These are phyloP conservation scores for Terrapene triunguis DNA, from an alignment of 2,113 vertebrate species.

Conservation along the genomic window DNA sequence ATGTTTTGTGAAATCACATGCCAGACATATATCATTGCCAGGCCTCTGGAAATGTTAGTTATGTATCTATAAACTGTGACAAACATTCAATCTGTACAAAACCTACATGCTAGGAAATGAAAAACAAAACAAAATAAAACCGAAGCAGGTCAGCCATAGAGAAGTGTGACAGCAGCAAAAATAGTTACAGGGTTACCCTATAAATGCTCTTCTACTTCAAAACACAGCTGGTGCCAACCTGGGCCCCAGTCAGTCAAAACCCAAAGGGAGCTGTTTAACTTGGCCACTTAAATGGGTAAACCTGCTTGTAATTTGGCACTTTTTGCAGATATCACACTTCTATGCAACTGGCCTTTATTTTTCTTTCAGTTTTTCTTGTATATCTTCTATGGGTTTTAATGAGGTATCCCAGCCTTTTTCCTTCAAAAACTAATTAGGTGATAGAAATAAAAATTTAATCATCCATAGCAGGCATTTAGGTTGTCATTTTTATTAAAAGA, in stretches of 20 bases:
- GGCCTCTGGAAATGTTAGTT: neutral
- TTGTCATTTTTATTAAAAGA: neutral
- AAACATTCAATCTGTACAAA: neutral
- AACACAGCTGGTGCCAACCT: neutral
- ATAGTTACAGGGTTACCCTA: neutral
- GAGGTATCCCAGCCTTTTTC: neutral
- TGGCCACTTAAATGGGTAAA: neutral
- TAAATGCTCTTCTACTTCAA: neutral
- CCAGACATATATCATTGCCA: constrained; percentile 4
- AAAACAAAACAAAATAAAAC: neutral
- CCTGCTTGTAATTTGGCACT: neutral
- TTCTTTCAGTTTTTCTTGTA: neutral
- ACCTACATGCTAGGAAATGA: neutral
- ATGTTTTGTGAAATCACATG: constrained; percentile 14
- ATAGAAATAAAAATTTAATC: neutral
- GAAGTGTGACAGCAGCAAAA: neutral
- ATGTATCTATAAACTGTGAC: neutral
- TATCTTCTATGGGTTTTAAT: neutral
- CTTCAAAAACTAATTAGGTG: neutral
- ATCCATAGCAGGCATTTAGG: neutral
- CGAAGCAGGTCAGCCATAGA: neutral
- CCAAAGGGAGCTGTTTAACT: neutral
- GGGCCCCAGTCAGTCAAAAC: neutral
- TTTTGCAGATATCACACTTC: neutral
- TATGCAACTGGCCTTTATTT: neutral